Percentiles rank a stretch among this genome's conserved stretches.
phyloP scores from a whole-genome alignment of 2,113 vertebrate species.

The Trematomus loennbergii region DNA sequence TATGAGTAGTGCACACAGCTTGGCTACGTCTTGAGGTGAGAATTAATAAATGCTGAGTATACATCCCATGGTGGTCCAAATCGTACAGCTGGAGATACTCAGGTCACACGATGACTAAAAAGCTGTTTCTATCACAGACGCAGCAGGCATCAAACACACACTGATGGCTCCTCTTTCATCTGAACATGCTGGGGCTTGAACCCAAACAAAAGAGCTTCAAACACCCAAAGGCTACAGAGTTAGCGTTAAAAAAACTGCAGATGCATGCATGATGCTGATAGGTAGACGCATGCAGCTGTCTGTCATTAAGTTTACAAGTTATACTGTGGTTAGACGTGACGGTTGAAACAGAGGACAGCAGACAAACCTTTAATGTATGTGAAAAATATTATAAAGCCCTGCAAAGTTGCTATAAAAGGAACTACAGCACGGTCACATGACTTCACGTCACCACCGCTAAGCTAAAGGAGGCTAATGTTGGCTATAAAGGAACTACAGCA shows the following conservation, averaged over 20 bases:
- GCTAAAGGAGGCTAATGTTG: too few relatives aligned
- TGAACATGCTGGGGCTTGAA: background rate
- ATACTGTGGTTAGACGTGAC: constrained; percentile 5
- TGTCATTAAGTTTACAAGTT: constrained; percentile 15
- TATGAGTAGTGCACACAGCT: background rate
- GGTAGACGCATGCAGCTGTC: background rate
- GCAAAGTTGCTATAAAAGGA: too few relatives aligned
- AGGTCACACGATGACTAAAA: constrained; percentile 26
- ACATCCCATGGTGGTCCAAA: constrained; percentile 41
- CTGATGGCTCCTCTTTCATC: constrained; percentile 17
- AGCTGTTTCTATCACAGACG: constrained; percentile 16
- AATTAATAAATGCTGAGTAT: constrained; percentile 26
- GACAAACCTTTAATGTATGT: constrained; percentile 18
- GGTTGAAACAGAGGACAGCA: constrained; percentile 33
- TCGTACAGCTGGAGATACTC: constrained; percentile 46
- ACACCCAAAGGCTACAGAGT: background rate
- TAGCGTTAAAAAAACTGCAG: background rate
- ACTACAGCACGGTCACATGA: too few relatives aligned
- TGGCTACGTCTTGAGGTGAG: background rate
- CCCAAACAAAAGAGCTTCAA: constrained; percentile 1
- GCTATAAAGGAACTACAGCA: too few relatives aligned
- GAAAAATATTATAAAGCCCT: too few relatives aligned
- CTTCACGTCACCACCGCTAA: too few relatives aligned
- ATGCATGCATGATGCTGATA: background rate
- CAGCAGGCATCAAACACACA: constrained; percentile 41